phyloP scores from a whole-genome alignment of 2,888 invertebrate species.

The Torymus auratus region DNA sequence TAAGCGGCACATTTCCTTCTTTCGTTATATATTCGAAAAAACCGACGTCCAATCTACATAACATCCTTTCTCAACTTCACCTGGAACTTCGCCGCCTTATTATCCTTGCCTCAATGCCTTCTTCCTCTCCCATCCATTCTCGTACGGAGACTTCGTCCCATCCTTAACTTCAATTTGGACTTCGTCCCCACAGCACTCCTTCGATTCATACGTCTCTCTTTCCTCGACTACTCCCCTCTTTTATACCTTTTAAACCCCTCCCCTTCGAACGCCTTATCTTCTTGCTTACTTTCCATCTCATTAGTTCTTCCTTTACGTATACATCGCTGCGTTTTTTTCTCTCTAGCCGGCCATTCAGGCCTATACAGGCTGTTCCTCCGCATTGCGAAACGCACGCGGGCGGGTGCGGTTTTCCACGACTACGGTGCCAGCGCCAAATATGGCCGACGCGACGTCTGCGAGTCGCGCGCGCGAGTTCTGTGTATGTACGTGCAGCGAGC shows the following conservation, averaged over 20 bases:
- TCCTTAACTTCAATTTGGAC: background rate
- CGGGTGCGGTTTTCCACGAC: slow-evolving; percentile 23
- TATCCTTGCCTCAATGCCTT: background rate
- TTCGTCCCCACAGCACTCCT: background rate
- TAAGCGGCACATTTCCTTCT: too few species aligned
- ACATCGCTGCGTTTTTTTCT: background rate
- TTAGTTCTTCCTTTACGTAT: slow-evolving; percentile 41
- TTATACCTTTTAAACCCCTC: too few species aligned
- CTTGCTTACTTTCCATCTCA: slow-evolving; percentile 47
- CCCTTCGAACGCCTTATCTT: background rate
- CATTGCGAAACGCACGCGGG: slow-evolving; percentile 34
- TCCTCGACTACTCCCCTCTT: background rate
- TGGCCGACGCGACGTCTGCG: slow-evolving; percentile 28
- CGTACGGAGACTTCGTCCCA: background rate
- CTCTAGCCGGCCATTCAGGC: background rate
- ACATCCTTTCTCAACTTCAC: background rate
- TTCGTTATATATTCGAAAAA: too few species aligned
- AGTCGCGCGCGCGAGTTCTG: background rate
- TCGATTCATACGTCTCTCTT: slow-evolving; percentile 10
- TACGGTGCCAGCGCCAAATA: slow-evolving; percentile 39
- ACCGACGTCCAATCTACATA: too few species aligned
- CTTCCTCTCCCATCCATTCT: background rate
- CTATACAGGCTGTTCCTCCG: background rate
- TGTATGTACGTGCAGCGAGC: background rate
- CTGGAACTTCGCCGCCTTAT: background rate